Evolutionary conservation across 2,797 vertebrate genomes (phyloP), one percentile per base, ranked within the genome.

Genomic region (Graptemys geographica): DNA sequence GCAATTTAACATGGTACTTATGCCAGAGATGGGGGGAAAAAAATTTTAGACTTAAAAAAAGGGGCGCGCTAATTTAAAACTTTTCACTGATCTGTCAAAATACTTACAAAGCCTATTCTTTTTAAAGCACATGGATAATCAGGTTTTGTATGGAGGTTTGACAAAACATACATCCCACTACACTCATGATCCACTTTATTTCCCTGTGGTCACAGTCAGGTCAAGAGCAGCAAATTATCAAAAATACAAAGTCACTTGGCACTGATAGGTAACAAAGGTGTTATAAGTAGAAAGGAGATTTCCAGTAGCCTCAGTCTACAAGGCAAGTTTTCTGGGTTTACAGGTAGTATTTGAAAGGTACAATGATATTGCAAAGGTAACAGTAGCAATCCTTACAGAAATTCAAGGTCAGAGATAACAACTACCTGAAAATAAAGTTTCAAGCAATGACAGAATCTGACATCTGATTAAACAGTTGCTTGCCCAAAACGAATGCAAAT

Each of bases 341-440:
- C 69, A 85, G 59, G 74, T 25, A 85, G 55, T 83, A 88, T 6
- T 44, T 74, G 56, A 96, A 89, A 82, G 72, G 57, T 79, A 56
- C 52, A 56, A 78, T 28, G 41, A 57, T 88, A 49, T 27, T 49
- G 65, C n/a, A 86, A 51, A 7, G 10, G 84, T 16, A 93, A 82
- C 21, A 31, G 41, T 59, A 78, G 10, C 47, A 51, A 52, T 80
- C 16, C 47, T 41, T 55, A 76, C 21, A 59, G 44, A 47, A 5
- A 81, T 41, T 74, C 79, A 76, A 21, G 31, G 84, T 56, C 0
- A 92, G 28, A 94, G 83, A 78, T 88, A 27, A 33, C 82, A 90
- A 89, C 81, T 80, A 57, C 76, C 56, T 85, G 80, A 89, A 88
- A 93, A 94, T 12, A 57, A 25, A 31, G 44, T 88, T 92, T 88